Percentiles rank a stretch among this genome's conserved stretches.
These are phyloP conservation scores for Sinhomidia bicolor DNA, from an alignment of 2,888 invertebrate genomes.

Conservation along the genomic window DNA sequence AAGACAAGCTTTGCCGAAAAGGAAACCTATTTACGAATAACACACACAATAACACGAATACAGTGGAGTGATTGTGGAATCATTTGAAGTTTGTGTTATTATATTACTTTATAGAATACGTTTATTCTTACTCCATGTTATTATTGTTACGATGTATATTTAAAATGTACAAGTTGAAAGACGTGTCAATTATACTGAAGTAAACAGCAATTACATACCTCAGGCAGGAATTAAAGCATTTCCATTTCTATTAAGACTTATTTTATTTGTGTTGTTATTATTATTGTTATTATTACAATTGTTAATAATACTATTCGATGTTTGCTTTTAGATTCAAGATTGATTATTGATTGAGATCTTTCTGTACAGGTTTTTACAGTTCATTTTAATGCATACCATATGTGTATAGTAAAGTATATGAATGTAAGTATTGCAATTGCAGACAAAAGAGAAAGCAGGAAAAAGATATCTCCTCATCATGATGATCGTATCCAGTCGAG, in stretches of 20 bases:
- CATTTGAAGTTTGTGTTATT: background rate
- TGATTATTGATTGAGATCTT: too few species aligned
- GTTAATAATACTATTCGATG: too few species aligned
- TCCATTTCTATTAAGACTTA: slow-evolving; percentile 19
- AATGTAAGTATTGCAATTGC: background rate
- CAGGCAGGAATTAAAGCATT: slow-evolving; percentile 14
- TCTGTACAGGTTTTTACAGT: background rate
- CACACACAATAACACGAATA: too few species aligned
- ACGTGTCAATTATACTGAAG: background rate
- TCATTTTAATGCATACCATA: too few species aligned
- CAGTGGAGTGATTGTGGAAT: background rate
- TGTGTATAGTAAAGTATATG: background rate
- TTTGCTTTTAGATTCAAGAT: background rate
- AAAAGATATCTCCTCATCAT: slow-evolving; percentile 2
- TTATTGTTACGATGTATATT: background rate
- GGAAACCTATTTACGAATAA: too few species aligned
- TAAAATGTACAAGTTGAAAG: slow-evolving; percentile 1
- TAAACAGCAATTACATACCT: background rate
- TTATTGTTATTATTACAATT: background rate
- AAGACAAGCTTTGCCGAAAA: background rate
- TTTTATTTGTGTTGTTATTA: background rate
- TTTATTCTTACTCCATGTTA: background rate
- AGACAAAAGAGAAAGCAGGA: background rate
- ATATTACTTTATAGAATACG: background rate
- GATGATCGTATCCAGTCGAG: slow-evolving; percentile 21